A percentile compares a stretch with the other conserved stretches of the same genome.
Evolutionary conservation across 2,113 vertebrate genomes (phyloP).

Genomic region (Himantopus leucocephalus): DNA sequence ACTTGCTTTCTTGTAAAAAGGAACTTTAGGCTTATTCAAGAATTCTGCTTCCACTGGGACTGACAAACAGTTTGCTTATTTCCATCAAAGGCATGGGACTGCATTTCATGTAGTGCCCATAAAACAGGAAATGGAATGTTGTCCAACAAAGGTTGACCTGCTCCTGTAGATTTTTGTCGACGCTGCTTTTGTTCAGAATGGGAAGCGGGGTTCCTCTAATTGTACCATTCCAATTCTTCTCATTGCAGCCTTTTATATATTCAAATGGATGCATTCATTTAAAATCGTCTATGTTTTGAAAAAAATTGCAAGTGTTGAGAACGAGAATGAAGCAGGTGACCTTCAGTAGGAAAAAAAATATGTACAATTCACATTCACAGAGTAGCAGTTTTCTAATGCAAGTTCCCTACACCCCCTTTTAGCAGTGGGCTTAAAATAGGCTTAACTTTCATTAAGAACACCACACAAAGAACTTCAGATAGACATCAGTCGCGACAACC

Average conservation of each 20-base stretch:
- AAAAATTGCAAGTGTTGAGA: background rate
- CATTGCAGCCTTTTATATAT: background rate
- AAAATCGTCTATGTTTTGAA: background rate
- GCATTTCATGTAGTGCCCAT: background rate
- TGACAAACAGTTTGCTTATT: background rate
- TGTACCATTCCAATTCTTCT: conserved; percentile 17
- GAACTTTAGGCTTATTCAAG: conserved; percentile 5
- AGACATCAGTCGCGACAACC: rapidly evolving
- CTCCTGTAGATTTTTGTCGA: conserved; percentile 7
- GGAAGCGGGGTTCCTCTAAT: conserved; percentile 29
- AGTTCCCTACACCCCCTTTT: background rate
- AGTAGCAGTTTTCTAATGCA: background rate
- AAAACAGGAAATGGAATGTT: conserved; percentile 42
- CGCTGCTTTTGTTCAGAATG: background rate
- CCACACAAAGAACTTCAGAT: rapidly evolving
- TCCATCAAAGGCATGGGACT: conserved; percentile 20
- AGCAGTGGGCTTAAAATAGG: background rate
- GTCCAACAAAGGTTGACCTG: conserved; percentile 1
- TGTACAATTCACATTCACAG: background rate
- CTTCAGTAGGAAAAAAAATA: background rate
- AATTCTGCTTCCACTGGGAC: conserved; percentile 18
- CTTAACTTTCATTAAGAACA: background rate
- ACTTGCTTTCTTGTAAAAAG: conserved; percentile 35
- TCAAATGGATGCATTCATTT: background rate
- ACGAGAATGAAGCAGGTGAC: background rate